Percentiles rank a stretch among this genome's conserved stretches.
phyloP scores from a whole-genome alignment of 2,888 invertebrate genomes.

The Epinotia brunnichana region DNA sequence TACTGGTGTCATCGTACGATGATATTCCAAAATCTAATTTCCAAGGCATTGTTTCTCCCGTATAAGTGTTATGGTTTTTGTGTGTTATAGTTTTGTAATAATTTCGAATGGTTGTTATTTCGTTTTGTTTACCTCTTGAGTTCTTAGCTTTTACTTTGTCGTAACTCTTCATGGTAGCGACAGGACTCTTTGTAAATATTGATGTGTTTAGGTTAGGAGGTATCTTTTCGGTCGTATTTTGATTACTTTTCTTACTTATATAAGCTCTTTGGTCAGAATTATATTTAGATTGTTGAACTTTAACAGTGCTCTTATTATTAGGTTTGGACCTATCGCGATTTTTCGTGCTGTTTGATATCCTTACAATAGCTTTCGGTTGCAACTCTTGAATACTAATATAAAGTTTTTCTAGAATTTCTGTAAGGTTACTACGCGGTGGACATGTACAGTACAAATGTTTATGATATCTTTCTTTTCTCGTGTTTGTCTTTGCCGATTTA shows the following conservation, averaged over 20 bases:
- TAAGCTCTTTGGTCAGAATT: neutral
- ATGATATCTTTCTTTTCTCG: neutral
- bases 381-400: slow-evolving; percentile 4
- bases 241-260: neutral
- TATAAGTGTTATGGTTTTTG: neutral
- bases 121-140: neutral
- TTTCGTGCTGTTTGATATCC: neutral
- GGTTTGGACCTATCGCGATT: neutral
- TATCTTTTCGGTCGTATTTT: neutral
- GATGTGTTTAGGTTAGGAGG: neutral
- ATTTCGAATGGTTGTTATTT: neutral
- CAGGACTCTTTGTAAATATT: neutral
- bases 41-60: neutral
- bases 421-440: neutral
- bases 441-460: neutral
- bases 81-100: neutral
- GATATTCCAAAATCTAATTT: neutral
- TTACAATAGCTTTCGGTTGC: neutral
- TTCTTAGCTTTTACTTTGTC: neutral
- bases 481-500: neutral
- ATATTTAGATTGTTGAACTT: neutral
- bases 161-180: neutral
- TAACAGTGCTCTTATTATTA: neutral
- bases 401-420: slow-evolving; percentile 10
- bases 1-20: neutral